Base-by-base conservation (phyloP, 23 tunicate genomes). In the Phallusia fumigata region DNA sequence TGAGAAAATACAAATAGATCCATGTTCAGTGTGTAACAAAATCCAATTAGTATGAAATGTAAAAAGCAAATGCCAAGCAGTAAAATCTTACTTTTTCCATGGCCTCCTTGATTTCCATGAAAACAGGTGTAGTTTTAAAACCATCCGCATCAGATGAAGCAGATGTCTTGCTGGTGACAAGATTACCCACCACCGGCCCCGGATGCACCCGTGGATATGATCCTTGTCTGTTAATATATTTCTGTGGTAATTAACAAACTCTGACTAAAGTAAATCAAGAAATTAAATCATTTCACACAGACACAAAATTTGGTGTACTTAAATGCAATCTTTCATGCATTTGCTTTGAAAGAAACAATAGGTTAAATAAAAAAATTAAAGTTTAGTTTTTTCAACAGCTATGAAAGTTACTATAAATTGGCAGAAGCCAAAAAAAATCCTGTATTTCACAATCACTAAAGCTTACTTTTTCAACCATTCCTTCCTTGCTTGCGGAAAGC, bases 401-500 rank as follows among this genome's bases (percentile, higher is more conserved):
- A 72, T 15, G 32, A 72, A 26, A 72, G 33, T 72, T 72, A 18
- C 15, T 18, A n/a, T 30, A 18, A 72, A 72, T 12, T 21, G 16
- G 33, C 19, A 30, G 19, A 26, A 30, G 19, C 31, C 76, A 72
- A 18, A 28, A 72, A 26, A 72, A 72, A 26, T 51, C 18, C 58
- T 13, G 58, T 13, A 51, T 51, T 58, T 21, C 16, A 58, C 28
- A 40, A 58, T 16, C 13, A 58, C 3, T 1, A 58, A 58, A 58
- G 80, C 87, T 65, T 73, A 88, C 97, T 52, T 84, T 36, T 85
- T 52, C 65, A 93, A 45, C 82, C 86, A 96, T 74, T 76, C 79
- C 47, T 84, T 84, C 58, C 99, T 73, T 32, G 86, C 99, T 86
- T 92, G 91, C 10, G 99, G 99, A 76, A 97, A 97, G 76, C 99